phyloP scores from a whole-genome alignment of 2,888 invertebrate genomes.

The Sminthurinus aureus region DNA sequence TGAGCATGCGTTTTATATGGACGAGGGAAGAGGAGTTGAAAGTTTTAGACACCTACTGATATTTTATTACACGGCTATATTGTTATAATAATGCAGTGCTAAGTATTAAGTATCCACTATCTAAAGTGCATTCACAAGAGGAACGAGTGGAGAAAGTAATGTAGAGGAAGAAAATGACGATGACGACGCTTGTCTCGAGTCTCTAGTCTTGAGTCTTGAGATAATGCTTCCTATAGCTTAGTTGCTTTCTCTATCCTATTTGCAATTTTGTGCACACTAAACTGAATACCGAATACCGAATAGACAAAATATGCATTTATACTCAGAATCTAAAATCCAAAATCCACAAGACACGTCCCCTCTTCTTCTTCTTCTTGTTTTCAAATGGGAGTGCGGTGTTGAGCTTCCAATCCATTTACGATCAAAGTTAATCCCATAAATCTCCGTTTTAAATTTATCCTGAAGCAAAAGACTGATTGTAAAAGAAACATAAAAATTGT shows the following conservation, averaged over 20 bases:
- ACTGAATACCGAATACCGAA: neutral
- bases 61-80: neutral
- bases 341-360: too few relatives aligned
- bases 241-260: neutral
- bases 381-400: neutral
- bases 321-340: too few relatives aligned
- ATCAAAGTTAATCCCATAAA: slow-evolving; percentile 30
- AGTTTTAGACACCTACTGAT: too few relatives aligned
- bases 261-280: neutral
- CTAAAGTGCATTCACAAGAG: neutral
- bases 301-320: neutral
- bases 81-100: neutral
- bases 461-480: slow-evolving; percentile 20
- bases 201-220: neutral
- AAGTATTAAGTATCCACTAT: too few relatives aligned
- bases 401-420: slow-evolving; percentile 24
- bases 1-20: too few relatives aligned
- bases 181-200: neutral
- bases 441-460: slow-evolving; percentile 21
- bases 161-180: neutral
- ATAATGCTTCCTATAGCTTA: neutral
- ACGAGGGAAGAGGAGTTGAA: too few relatives aligned
- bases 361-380: too few relatives aligned
- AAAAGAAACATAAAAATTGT: slow-evolving; percentile 4
- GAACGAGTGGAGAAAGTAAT: neutral